Conservation (phyloP, 2,888 invertebrate genomes). For the Drosophila borborema region DNA sequence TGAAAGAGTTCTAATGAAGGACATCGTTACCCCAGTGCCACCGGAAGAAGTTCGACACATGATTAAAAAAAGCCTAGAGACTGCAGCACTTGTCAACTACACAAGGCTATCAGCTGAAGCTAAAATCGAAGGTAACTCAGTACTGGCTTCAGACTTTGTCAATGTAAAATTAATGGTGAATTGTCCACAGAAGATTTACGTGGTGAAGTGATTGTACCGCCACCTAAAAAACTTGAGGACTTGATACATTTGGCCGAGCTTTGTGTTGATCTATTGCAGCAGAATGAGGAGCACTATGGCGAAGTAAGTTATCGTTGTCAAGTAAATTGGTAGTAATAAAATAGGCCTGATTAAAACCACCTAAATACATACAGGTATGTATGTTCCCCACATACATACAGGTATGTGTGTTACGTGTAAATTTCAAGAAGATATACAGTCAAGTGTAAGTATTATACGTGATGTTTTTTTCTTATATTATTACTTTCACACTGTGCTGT, state of each 20-base stretch:
- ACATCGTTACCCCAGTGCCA: constrained; percentile 98
- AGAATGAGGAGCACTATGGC: constrained; percentile 99
- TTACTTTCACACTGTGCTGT: neutral
- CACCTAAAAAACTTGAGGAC: constrained; percentile 97
- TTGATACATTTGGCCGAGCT: constrained; percentile 98
- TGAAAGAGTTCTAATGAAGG: constrained; percentile 99
- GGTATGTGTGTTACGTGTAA: neutral
- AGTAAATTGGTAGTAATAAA: neutral
- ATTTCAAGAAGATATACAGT: neutral
- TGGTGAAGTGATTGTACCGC: constrained; percentile 92
- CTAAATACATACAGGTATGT: neutral
- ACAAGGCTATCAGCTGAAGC: constrained; percentile 97
- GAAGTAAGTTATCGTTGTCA: constrained; percentile 90
- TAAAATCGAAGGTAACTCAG: constrained; percentile 94
- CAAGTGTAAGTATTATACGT: constrained; percentile 20
- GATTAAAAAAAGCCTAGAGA: constrained; percentile 98
- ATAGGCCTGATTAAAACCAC: neutral
- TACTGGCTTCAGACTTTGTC: neutral
- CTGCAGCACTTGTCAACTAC: constrained; percentile 98
- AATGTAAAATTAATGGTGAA: neutral
- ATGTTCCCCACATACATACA: neutral
- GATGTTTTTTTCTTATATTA: neutral
- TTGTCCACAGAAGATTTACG: constrained; percentile 89
- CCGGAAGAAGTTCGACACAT: constrained; percentile 97
- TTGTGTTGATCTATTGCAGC: constrained; percentile 98